A percentile compares a stretch with the other conserved stretches of the same genome.
Evolutionary conservation across 2,888 invertebrate genomes (phyloP).

Genomic region (Bugulina stolonifera): DNA sequence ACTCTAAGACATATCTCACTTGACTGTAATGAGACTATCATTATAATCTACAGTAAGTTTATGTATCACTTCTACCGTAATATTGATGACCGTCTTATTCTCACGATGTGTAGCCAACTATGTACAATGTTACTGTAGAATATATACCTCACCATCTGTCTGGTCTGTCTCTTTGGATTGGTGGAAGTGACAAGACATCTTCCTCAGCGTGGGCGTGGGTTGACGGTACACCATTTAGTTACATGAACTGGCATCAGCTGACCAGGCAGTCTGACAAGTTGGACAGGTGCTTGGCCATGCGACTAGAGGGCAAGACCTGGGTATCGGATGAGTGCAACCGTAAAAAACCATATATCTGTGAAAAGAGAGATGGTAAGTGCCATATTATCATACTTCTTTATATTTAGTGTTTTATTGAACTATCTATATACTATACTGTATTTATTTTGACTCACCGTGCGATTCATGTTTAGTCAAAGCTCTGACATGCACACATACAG

Average conservation of each 20-base stretch:
- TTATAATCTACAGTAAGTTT: no score
- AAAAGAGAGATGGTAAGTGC: not conserved
- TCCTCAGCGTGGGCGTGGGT: conserved; percentile 12
- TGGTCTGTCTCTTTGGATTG: not conserved
- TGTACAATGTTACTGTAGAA: not conserved
- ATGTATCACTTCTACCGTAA: no score
- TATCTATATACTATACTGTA: no score
- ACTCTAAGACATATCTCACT: no score
- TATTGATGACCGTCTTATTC: no score
- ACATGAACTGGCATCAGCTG: conserved; percentile 19
- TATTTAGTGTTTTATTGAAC: no score
- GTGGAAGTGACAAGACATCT: conserved; percentile 16
- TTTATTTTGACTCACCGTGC: no score
- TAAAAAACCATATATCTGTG: conserved; percentile 5
- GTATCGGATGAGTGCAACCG: not conserved
- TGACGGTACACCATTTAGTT: not conserved
- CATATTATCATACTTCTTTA: no score
- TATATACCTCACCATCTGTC: not conserved
- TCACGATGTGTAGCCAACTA: no score
- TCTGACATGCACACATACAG: no score
- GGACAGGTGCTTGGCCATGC: not conserved
- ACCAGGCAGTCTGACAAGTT: not conserved
- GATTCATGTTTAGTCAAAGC: no score
- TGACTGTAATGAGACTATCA: no score
- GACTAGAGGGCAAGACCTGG: conserved; percentile 1